Conservation (phyloP, 2,888 invertebrate genomes). For the Chesias legatella region DNA sequence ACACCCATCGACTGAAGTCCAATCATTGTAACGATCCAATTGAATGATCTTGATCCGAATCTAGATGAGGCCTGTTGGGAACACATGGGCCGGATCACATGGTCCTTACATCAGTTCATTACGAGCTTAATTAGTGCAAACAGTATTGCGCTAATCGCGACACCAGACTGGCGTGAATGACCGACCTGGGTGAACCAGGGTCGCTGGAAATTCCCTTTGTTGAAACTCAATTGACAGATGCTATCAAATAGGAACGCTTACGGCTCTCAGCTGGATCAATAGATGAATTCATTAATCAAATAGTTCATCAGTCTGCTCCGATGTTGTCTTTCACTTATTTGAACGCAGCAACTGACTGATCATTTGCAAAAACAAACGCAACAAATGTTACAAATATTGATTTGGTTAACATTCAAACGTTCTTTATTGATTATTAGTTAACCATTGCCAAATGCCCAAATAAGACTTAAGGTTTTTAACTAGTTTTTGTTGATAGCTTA, state of each 20-base stretch:
- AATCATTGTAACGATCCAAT: conserved; percentile 44
- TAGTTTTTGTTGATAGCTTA: too few relatives aligned
- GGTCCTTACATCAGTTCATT: conserved; percentile 47
- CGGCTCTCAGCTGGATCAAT: conserved; percentile 1
- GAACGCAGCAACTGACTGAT: too few relatives aligned
- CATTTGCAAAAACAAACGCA: too few relatives aligned
- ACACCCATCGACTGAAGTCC: conserved; percentile 20
- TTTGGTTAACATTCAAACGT: too few relatives aligned
- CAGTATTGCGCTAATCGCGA: conserved; percentile 55
- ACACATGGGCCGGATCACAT: conserved; percentile 42
- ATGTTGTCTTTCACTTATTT: too few relatives aligned
- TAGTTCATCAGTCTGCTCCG: too few relatives aligned
- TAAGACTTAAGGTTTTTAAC: too few relatives aligned
- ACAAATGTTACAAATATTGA: too few relatives aligned
- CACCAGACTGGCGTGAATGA: conserved; percentile 65
- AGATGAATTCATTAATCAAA: background rate
- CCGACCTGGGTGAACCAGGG: conserved; percentile 40
- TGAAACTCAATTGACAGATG: conserved; percentile 12
- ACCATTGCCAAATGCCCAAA: too few relatives aligned
- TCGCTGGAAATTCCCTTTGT: conserved; percentile 18
- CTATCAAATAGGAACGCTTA: conserved; percentile 1
- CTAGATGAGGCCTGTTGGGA: conserved; percentile 34
- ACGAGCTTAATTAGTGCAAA: conserved; percentile 43
- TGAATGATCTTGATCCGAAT: conserved; percentile 56
- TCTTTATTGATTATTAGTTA: too few relatives aligned